Base-by-base conservation (phyloP, 1,140 invertebrate genomes). In the Aphelenchoides avenae region DNA sequence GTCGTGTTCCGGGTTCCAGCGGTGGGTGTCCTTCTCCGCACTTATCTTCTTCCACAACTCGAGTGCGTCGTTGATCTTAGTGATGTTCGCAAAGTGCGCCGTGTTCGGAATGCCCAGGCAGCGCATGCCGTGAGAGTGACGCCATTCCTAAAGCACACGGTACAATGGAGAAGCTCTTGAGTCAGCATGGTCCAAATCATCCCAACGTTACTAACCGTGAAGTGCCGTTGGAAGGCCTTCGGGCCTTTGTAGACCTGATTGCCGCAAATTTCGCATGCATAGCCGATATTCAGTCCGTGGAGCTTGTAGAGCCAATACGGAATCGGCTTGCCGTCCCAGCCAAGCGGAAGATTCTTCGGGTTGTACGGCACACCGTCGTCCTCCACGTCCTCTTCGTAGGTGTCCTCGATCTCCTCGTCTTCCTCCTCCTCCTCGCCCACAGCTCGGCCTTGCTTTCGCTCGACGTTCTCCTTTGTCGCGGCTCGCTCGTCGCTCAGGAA, bases 241-340 rank as follows among this genome's bases (percentile, higher is more conserved):
- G 95, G 95, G 1, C 95, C 95, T 80, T 97, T 94, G 79, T 99
- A 99, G 29, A 71, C 56, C 44, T 70, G 94, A 80, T 98, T 98
- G n/a, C 94, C 95, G 80, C 95, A 99, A 58, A 99, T 99, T 80
- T 99, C 95, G 79, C 95, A 99, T 57, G 89, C 92, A 77, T 97
- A 99, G 77, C 89, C 94, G 42, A 99, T 94, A 79, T 99, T 99
- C 1, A 99, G 82, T 0, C 95, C 95, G 78, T 99, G 95, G 5
- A 99, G 80, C 81, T 99, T 99, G 78, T 99, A 99, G 15, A 64
- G 64, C 64, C 95, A 99, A 79, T 99, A 99, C 0, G 95, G 95
- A 73, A 96, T 96, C 0, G 92, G 92, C 82, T 99, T 99, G 42
- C 94, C 95, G 81, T 99, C 95, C 94, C 94, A 99, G 5, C 94